Base-by-base conservation (phyloP, 1,140 invertebrate genomes). In the Luehdorfia chinensis region DNA sequence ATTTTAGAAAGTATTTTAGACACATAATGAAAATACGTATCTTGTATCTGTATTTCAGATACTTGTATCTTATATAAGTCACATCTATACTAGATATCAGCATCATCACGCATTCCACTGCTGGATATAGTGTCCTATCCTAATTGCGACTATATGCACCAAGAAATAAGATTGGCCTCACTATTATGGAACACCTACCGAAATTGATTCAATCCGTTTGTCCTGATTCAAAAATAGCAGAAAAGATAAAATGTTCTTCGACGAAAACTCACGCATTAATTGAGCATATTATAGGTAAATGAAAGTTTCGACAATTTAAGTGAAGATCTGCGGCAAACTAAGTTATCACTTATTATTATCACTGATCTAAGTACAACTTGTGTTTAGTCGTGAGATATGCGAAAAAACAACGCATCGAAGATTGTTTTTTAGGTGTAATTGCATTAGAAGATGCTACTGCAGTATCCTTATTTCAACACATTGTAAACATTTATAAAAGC, bases 301-400 rank as follows among this genome's bases (percentile, higher is more conserved):
- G 9, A 45, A 49, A 49, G 23, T 51, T 51, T 51, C 32, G 11
- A 45, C 36, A 50, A 48, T 36, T 14, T 67, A 46, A 53, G 55
- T 47, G 46, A 41, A 36, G 27, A 55, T 46, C 43, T 79, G 9
- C 33, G 55, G 55, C 50, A 37, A 19, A 54, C 57, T 8, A 67
- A 72, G 44, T 84, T 86, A 67, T 75, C 72, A 14, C 47, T 83
- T 45, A 69, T 83, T 13, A 61, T 80, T 41, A 75, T 63, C 4
- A 84, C 75, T 8, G 79, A 85, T 55, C 36, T 48, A 14, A n/a
- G n/a, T n/a, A n/a, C n/a, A n/a, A 70, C 55, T 64, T 84, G 25
- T 63, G 51, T 13, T 80, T n/a, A 15, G 54, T 75, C 32, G 58
- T 56, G 9, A 62, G 74, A 31, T 55, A 47, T 50, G 15, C 25